phyloP scores from a whole-genome alignment of 30 jellyfish, hydroid and myxozoan species.

The Aurelia coerulea region DNA sequence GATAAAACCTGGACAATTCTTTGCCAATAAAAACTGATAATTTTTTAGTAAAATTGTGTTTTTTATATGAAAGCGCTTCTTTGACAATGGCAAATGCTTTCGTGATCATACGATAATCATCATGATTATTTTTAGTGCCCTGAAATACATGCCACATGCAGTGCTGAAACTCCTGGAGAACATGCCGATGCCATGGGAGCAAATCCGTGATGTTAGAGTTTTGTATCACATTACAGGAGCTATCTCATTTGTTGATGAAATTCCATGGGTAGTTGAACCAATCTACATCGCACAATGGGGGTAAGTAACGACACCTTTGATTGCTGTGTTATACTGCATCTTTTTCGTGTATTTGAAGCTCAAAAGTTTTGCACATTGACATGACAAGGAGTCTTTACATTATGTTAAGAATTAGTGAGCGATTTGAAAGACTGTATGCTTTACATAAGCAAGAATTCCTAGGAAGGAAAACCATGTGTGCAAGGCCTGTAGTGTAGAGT shows the following conservation, averaged over 20 bases:
- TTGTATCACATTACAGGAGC: conserved; percentile 99
- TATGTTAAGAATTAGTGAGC: too few species aligned
- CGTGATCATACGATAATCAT: too few species aligned
- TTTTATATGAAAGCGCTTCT: too few species aligned
- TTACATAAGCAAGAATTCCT: too few species aligned
- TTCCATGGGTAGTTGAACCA: conserved; percentile 99
- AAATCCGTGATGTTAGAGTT: conserved; percentile 95
- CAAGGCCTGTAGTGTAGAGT: too few species aligned
- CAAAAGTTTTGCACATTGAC: too few species aligned
- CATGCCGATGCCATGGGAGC: conserved; percentile 99
- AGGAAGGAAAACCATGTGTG: too few species aligned
- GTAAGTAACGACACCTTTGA: conserved; percentile 49
- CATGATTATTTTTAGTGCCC: conserved; percentile 64
- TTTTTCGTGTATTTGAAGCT: not conserved
- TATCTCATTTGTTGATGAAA: conserved; percentile 95
- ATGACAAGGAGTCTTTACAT: too few species aligned
- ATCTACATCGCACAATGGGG: conserved; percentile 99
- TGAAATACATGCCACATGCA: conserved; percentile 99
- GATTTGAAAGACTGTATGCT: too few species aligned
- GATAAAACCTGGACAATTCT: too few species aligned
- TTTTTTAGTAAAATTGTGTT: too few species aligned
- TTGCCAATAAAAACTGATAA: too few species aligned
- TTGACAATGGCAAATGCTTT: not conserved
- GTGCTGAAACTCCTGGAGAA: conserved; percentile 95
- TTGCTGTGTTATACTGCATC: not conserved